Base-by-base conservation (phyloP, 2,888 invertebrate species). In the Habrosyne pyritoides region DNA sequence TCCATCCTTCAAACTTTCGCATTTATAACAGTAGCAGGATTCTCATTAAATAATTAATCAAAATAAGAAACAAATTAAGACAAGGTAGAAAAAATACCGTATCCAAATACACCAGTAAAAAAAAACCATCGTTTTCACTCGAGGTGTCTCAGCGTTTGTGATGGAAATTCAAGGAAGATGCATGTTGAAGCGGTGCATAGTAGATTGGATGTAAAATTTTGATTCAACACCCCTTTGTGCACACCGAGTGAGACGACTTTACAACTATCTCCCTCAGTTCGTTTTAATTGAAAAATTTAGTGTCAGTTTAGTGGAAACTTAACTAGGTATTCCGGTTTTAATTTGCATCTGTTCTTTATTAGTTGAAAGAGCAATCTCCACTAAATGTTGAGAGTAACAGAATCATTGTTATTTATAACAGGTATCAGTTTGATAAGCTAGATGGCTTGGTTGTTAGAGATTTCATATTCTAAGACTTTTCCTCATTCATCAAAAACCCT, bases 151-250 rank as follows among this genome's bases (percentile, higher is more conserved):
- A 60, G 59, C 82, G 72, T 83, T 83, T 83, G 83, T 66, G 75
- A 85, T 84, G 85, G 73, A 76, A 84, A 85, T 85, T 71, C 71
- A 61, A 62, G 50, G 70, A 73, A 79, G 79, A 79, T 76, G 77
- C 75, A 73, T 59, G 61, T 67, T 62, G 66, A 66, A 66, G 63
- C 69, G 67, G 64, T 76, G 78, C 79, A 79, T 74, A 71, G 64
- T 57, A 79, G 73, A 81, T 82, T 75, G 75, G 64, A 83, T 82
- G 79, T 82, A 76, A 83, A 84, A 80, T 81, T 81, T 77, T 79
- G 72, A 79, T 80, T 79, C 73, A 67, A 62, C 56, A 55, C 64
- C 64, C 69, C 71, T 76, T 79, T 77, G 73, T 75, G 67, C 28
- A 18, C 24, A n/a, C 21, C 42, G 18, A 18, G 18, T 18, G 18